A percentile compares a stretch with the other conserved stretches of the same genome.
These are phyloP conservation scores for Thinocorus orbignyianus DNA, from an alignment of 2,113 vertebrate species.

Conservation along the genomic window DNA sequence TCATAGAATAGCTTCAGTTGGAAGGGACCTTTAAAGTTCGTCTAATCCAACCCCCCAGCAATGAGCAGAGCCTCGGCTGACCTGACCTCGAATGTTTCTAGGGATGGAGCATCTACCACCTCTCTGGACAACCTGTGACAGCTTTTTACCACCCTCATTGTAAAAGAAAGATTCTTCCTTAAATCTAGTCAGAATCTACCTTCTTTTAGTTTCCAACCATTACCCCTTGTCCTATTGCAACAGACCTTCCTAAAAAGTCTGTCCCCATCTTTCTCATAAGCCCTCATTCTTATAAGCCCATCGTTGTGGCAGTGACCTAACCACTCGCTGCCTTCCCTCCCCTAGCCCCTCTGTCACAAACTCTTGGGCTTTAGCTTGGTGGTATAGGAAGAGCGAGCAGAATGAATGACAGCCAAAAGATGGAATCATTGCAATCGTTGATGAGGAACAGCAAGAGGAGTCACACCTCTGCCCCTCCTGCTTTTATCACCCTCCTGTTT, in stretches of 20 bases:
- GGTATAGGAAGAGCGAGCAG: background rate
- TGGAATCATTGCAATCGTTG: background rate
- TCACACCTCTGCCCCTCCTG: background rate
- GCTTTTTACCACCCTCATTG: background rate
- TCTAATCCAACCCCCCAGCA: background rate
- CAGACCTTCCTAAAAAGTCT: background rate
- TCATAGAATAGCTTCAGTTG: background rate
- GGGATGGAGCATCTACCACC: background rate
- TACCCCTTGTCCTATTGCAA: background rate
- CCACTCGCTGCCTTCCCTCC: accelerated
- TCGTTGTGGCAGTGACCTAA: background rate
- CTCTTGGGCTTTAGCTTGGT: background rate
- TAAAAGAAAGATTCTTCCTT: background rate
- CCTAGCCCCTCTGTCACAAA: background rate
- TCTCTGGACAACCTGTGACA: background rate
- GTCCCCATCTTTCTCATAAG: background rate
- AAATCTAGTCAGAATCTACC: background rate
- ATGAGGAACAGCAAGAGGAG: background rate
- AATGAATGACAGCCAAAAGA: background rate
- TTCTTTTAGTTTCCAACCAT: background rate
- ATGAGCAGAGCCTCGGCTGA: background rate
- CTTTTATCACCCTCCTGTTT: background rate
- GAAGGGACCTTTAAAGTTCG: background rate
- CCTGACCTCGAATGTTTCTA: background rate
- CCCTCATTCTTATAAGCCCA: background rate